Evolutionary conservation across 2,797 vertebrate genomes (phyloP), one percentile per base, ranked within the genome.

Genomic region (Tolypeutes matacus): DNA sequence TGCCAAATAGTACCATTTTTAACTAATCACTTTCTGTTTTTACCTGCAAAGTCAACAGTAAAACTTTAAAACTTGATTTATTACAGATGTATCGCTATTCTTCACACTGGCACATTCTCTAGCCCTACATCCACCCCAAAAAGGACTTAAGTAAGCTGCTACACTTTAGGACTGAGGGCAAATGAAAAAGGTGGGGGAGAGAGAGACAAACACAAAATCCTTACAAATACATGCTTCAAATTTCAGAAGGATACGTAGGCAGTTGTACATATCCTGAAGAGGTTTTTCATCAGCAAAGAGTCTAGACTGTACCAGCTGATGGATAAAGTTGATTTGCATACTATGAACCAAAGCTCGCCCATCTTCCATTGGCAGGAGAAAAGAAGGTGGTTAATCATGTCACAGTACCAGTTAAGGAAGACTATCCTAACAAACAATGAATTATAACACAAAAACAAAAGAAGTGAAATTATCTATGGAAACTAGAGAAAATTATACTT

Each of bases 251-350:
- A 99, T 99, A 99, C 99, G 99, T 94, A 99, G 97, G 97, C 99
- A 99, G 98, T 98, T 99, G 98, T 99, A 99, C 99, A 99, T 99
- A 98, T 99, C 99, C 98, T 99, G 99, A 85, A 99, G 99, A 18
- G 99, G 99, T 95, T 99, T 99, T 96, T 99, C 99, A 98, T 99
- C 99, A 86, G 99, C 99, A 98, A 99, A 99, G 65, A 99, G 99
- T n/a, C 99, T 98, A 12, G 99, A 99, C 97, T 99, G 99, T 42
- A 99, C 99, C 98, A 99, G 93, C 96, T 99, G 99, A 80, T 99
- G 99, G 98, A 99, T 99, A 98, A 99, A 99, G 98, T 99, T 99
- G 96, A 99, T 99, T 98, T 99, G 99, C 98, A 99, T 98, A 98
- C 99, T 99, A 98, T 99, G 99, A 93, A 99, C 99, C 98, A 99